Evolutionary conservation across 2,888 invertebrate genomes (phyloP).

Genomic region (Drosophila bunnanda): DNA sequence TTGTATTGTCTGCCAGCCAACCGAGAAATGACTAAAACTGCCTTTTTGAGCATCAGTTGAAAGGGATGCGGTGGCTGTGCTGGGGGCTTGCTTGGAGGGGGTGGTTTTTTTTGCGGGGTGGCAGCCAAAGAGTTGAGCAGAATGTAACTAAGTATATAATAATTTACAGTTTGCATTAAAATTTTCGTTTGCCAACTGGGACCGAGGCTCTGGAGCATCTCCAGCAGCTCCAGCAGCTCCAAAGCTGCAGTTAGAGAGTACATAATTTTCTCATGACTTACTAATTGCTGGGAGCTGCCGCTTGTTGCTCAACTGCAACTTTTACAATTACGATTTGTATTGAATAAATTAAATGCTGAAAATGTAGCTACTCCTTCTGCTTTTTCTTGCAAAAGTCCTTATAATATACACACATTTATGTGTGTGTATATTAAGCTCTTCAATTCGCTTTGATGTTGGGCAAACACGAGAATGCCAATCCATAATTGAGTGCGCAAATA

Average conservation of each 20-base stretch:
- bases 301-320: conserved; percentile 20
- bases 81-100: not conserved
- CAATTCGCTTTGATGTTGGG: conserved; percentile 17
- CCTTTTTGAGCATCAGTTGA: conserved; percentile 30
- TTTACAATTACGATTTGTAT: conserved; percentile 43
- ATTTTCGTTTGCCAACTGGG: conserved; percentile 44
- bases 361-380: conserved; percentile 2
- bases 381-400: not conserved
- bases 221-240: not conserved
- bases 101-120: not conserved
- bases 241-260: conserved; percentile 34
- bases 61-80: not conserved
- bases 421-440: not conserved
- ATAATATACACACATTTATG: not conserved
- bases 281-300: conserved; percentile 58
- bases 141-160: conserved; percentile 47
- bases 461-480: conserved; percentile 21
- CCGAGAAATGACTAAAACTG: conserved; percentile 47
- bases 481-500: conserved; percentile 38
- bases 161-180: conserved; percentile 53
- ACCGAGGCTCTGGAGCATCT: not conserved
- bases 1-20: conserved; percentile 59
- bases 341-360: conserved; percentile 60
- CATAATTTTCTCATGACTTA: conserved; percentile 58
- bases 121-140: conserved; percentile 14